These are phyloP conservation scores for Barnardius zonarius DNA, from an alignment of 2,113 vertebrate genomes.

Conservation along the genomic window DNA sequence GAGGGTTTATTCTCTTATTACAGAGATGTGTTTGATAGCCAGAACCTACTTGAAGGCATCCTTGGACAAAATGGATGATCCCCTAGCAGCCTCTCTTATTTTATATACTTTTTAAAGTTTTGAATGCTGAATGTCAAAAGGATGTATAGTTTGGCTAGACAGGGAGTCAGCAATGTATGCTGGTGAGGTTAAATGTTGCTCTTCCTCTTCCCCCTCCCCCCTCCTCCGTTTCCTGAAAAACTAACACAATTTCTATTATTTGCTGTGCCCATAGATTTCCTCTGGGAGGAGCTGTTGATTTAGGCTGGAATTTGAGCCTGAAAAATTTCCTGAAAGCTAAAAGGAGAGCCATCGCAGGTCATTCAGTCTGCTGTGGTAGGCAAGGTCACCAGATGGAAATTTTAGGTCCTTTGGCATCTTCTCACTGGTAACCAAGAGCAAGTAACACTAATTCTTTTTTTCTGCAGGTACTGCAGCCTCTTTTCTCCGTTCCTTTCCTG, in stretches of 20 bases:
- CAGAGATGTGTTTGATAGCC: neutral
- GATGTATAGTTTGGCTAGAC: neutral
- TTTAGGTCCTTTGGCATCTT: neutral
- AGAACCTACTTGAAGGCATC: neutral
- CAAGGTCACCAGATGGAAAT: neutral
- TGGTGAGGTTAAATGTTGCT: slow-evolving; percentile 91
- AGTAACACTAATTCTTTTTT: neutral
- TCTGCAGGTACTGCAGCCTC: neutral
- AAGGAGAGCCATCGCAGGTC: neutral
- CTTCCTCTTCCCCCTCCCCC: neutral
- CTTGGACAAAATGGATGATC: neutral
- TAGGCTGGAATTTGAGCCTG: neutral
- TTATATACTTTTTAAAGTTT: neutral
- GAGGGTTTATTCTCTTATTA: neutral
- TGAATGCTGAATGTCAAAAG: neutral
- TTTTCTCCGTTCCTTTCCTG: neutral
- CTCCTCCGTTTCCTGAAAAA: neutral
- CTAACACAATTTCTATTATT: neutral
- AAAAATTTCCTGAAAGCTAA: neutral
- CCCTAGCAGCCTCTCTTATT: neutral
- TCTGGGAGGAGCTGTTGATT: neutral
- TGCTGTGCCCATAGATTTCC: neutral
- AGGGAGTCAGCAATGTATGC: slow-evolving; percentile 80
- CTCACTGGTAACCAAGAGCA: neutral
- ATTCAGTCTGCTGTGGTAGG: neutral